These are phyloP conservation scores for Mustela lutreola DNA, from an alignment of 2,113 vertebrate species.

Conservation along the genomic window DNA sequence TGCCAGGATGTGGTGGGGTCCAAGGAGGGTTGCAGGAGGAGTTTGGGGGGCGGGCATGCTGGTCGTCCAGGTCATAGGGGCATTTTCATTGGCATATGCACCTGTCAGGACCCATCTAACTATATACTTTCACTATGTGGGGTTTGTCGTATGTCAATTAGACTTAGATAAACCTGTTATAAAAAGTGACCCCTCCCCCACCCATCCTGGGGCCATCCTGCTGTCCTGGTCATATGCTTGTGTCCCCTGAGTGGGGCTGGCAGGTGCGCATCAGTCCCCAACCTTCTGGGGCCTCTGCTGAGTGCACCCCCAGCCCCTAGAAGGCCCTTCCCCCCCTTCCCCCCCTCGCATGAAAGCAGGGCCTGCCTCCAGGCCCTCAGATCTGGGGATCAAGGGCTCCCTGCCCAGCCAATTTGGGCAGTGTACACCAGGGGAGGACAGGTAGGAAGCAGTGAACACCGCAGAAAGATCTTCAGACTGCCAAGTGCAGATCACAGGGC, in stretches of 20 bases:
- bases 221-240: rapidly evolving
- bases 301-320: too few species aligned
- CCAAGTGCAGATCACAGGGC: neutral
- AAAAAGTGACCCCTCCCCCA: rapidly evolving
- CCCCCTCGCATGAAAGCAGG: neutral
- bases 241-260: neutral
- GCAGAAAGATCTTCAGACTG: constrained; percentile 44
- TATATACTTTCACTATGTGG: rapidly evolving
- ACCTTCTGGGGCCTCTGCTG: neutral
- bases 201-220: neutral
- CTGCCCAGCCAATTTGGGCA: constrained; percentile 62
- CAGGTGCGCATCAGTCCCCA: rapidly evolving
- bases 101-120: neutral
- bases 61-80: neutral
- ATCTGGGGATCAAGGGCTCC: constrained; percentile 71
- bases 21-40: neutral
- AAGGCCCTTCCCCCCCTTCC: neutral
- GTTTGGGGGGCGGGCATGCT: neutral
- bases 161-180: neutral
- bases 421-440: constrained; percentile 68
- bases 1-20: neutral
- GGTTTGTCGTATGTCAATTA: neutral
- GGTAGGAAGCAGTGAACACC: constrained; percentile 73
- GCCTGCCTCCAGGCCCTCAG: neutral
- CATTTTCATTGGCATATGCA: rapidly evolving